phyloP scores from a whole-genome alignment of 2,888 invertebrate species.

The Pharmacophagus antenor region DNA sequence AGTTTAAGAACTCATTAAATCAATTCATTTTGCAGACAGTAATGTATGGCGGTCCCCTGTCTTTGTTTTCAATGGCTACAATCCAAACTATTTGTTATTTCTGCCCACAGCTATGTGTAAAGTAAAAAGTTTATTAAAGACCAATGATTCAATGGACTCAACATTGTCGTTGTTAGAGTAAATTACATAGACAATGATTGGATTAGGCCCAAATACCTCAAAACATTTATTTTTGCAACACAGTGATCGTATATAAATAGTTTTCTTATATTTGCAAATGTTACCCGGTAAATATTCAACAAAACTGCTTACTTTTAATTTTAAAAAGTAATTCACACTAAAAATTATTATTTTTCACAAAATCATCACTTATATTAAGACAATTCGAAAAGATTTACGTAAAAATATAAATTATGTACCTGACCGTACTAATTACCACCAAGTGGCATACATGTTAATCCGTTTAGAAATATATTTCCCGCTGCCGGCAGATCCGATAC shows the following conservation, averaged over 20 bases:
- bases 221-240: slow-evolving; percentile 11
- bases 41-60: slow-evolving; percentile 60
- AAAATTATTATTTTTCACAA: background rate
- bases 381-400: slow-evolving; percentile 8
- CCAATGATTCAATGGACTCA: slow-evolving; percentile 32
- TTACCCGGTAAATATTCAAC: background rate
- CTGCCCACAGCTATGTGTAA: slow-evolving; percentile 47
- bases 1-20: slow-evolving; percentile 75
- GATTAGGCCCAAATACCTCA: slow-evolving; percentile 29
- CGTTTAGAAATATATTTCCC: slow-evolving; percentile 75
- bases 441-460: slow-evolving; percentile 73
- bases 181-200: slow-evolving; percentile 36
- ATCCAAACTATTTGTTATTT: slow-evolving; percentile 75
- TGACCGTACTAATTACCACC: slow-evolving; percentile 62
- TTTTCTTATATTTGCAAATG: background rate
- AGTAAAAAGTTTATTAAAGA: slow-evolving; percentile 48
- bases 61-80: slow-evolving; percentile 72
- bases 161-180: slow-evolving; percentile 41
- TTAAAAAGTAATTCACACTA: background rate
- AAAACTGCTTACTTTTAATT: background rate
- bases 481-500: slow-evolving; percentile 74
- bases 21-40: slow-evolving; percentile 72
- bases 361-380: background rate
- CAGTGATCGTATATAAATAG: background rate
- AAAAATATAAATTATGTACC: slow-evolving; percentile 43